Evolutionary conservation across 2,888 invertebrate genomes (phyloP), one percentile per base, ranked within the genome.

Genomic region (Physocephala rufipes): DNA sequence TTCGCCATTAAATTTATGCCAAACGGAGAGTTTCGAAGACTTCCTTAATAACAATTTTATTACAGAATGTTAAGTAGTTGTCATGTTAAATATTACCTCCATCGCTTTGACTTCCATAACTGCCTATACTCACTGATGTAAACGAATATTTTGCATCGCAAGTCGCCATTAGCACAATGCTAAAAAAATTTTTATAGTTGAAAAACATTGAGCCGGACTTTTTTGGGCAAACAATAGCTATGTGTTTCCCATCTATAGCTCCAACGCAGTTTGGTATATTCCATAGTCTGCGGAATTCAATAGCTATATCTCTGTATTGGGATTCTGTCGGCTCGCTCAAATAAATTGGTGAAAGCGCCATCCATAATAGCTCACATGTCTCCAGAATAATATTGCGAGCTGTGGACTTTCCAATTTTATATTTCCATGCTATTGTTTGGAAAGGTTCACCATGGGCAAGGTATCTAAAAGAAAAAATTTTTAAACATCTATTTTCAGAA

Each of bases 381-480:
- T 74, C 73, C 64, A 71, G 47, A 19, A 73, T 53, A 16, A 74
- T 74, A 12, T 28, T 49, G 7, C 49, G 7, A 4, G 16, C 36
- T 89, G 43, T 81, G 91, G 45, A 91, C 91, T 4, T 71, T 9
- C 71, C 74, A 19, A 71, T 15, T 30, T 74, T 74, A 24, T 61
- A 74, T 15, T 55, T 66, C 67, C 67, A 67, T n/a, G 74, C 74
- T 15, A 72, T 16, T 12, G 61, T 64, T 30, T 71, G 72, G 2
- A 72, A 30, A 9, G 75, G 74, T 43, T 74, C 74, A n/a, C 74
- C 72, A 5, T 67, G 45, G n/a, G 76, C 74, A 24, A 55, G 72
- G 53, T 49, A 65, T 15, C 28, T 66, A 3, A 49, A 45, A n/a
- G n/a, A 36, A 28, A 9, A 16, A 16, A 28, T 7, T 36, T 19